These are phyloP conservation scores for Danio kyathit DNA, from an alignment of 2,797 vertebrate genomes.

Conservation along the genomic window DNA sequence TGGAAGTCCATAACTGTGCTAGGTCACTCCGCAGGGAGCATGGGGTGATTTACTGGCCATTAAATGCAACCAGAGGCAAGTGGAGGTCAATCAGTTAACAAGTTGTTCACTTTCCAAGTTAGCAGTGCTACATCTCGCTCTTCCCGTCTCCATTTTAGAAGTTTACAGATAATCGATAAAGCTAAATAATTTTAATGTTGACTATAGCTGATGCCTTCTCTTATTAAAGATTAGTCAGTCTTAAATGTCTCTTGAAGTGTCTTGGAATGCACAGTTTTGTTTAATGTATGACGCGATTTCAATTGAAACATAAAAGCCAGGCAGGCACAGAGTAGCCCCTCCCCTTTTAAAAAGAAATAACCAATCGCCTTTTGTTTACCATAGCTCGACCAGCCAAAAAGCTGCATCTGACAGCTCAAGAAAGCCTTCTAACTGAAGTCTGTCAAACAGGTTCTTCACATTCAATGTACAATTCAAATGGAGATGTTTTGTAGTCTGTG, in stretches of 20 bases:
- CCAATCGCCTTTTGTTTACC: too few relatives aligned
- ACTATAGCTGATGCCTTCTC: background rate
- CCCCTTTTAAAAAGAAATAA: too few relatives aligned
- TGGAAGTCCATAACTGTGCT: constrained; percentile 31
- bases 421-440: too few relatives aligned
- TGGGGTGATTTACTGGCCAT: constrained; percentile 18
- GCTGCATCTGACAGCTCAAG: too few relatives aligned
- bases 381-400: too few relatives aligned
- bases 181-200: background rate
- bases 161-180: background rate
- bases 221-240: background rate
- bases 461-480: too few relatives aligned
- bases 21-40: background rate
- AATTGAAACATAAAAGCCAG: too few relatives aligned
- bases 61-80: constrained; percentile 35
- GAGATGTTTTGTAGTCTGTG: too few relatives aligned
- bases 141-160: background rate
- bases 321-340: too few relatives aligned
- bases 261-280: too few relatives aligned
- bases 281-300: too few relatives aligned
- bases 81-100: constrained; percentile 41
- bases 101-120: background rate
- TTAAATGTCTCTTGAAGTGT: background rate
- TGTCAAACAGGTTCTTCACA: too few relatives aligned
- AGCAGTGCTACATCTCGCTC: background rate